These are phyloP conservation scores for Hyposmocoma kahamanoa DNA, from an alignment of 1,140 invertebrate species.

Conservation along the genomic window DNA sequence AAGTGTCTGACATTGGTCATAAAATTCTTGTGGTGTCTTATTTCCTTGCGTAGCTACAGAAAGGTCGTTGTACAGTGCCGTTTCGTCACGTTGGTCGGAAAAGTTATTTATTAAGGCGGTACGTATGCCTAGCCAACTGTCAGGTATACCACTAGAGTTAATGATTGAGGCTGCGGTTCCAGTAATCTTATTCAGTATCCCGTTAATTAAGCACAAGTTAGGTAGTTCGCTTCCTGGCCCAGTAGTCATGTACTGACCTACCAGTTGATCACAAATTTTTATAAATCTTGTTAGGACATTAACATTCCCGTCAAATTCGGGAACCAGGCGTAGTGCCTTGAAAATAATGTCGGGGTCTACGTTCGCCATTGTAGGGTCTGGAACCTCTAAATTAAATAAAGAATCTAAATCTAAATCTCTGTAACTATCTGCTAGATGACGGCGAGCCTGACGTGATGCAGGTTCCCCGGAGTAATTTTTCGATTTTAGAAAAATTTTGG, in stretches of 20 bases:
- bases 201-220: not conserved
- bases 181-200: constrained; percentile 5
- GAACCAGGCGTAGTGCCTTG: not conserved
- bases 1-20: not conserved
- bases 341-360: not conserved
- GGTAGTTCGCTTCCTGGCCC: not conserved
- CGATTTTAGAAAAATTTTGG: constrained; percentile 4
- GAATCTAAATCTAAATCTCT: constrained; percentile 3
- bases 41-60: not conserved
- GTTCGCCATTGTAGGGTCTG: not conserved
- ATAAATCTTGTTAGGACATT: constrained; percentile 3
- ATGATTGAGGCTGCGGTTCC: not conserved
- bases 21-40: not conserved
- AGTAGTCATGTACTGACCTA: not conserved
- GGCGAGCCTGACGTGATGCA: not conserved
- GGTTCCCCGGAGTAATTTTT: not conserved
- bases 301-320: constrained; percentile 1
- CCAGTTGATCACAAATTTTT: not conserved
- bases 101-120: constrained; percentile 3
- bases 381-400: not conserved
- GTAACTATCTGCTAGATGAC: not conserved
- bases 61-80: not conserved
- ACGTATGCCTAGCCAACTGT: constrained; percentile 1
- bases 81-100: constrained; percentile 1
- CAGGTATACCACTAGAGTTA: constrained; percentile 2